phyloP scores from a whole-genome alignment of 2,888 invertebrate genomes.

The Laspeyria flexula region DNA sequence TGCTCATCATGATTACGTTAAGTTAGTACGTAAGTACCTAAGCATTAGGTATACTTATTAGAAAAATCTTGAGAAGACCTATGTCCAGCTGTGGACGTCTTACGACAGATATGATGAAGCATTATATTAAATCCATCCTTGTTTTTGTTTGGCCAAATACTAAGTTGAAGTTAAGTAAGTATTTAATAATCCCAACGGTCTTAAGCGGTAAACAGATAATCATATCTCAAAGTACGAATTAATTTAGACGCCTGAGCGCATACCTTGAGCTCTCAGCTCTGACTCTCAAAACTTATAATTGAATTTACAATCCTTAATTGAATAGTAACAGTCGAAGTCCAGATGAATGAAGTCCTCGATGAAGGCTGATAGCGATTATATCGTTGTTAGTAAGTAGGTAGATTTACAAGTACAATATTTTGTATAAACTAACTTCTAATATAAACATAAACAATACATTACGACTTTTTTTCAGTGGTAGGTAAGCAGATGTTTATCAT shows the following conservation, averaged over 20 bases:
- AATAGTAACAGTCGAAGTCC: constrained; percentile 71
- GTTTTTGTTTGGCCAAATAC: neutral
- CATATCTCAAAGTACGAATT: constrained; percentile 60
- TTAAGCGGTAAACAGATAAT: constrained; percentile 48
- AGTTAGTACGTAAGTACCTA: too few species aligned
- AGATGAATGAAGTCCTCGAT: constrained; percentile 60
- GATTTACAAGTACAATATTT: too few species aligned
- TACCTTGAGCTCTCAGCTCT: constrained; percentile 56
- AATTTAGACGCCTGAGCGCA: constrained; percentile 61
- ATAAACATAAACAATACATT: too few species aligned
- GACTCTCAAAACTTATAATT: constrained; percentile 73
- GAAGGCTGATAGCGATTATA: constrained; percentile 37
- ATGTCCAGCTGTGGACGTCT: too few species aligned
- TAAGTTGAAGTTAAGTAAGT: neutral
- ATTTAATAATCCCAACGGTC: constrained; percentile 33
- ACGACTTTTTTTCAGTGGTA: too few species aligned
- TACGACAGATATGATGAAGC: too few species aligned
- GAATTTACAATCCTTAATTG: constrained; percentile 71
- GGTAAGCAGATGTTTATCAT: too few species aligned
- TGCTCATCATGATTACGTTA: too few species aligned
- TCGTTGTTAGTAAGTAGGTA: constrained; percentile 12
- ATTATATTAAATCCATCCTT: neutral
- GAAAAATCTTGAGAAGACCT: too few species aligned
- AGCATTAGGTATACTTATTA: too few species aligned
- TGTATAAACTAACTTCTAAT: too few species aligned